Base-by-base conservation (phyloP, 2,888 invertebrate genomes). In the Drosophila macrospina region DNA sequence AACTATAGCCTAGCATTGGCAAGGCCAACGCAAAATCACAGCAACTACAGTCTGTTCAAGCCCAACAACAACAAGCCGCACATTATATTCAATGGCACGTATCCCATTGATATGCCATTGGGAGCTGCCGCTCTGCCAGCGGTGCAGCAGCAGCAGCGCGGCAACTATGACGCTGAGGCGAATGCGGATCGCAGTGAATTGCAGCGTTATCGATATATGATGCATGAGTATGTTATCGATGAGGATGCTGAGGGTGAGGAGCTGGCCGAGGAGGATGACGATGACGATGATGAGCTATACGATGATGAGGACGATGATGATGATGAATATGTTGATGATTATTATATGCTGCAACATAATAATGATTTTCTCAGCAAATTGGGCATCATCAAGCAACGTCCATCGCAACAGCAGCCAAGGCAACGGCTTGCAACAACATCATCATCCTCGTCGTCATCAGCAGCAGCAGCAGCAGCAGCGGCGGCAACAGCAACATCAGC, bases 51-150 rank as follows among this genome's bases (percentile, higher is more conserved):
- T 55, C 57, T 44, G 56, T 69, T 50, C 68, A 80, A 77, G 56
- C 68, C 28, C 6, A 52, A 28, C 2, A 34, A 5, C 55, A 62
- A 41, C 41, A 69, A 67, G 16, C 69, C 80, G 0, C 76, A 79
- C 51, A 93, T 97, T 47, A 94, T 97, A 69, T 97, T 96, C 91
- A 96, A 96, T 81, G 97, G 97, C 55, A 97, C 97, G 3, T 97
- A 94, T 93, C 97, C 97, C 4, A 97, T 97, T 76, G 97, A 97
- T 91, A 94, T 94, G 87, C 97, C 97, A 28, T 69, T 92, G 10
- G 54, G 36, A 8, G 39, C 44, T 26, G 61, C 37, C 16, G 26
- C 91, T 16, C 5, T 52, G 56, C 74, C 80, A 64, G 55, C 75
- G 52, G 13, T 39, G 11, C 65, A 42, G 15, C 69, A 42, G 13